Evolutionary conservation across 64 coral and sea anemone genomes (phyloP).

Genomic region (Montipora sp.): DNA sequence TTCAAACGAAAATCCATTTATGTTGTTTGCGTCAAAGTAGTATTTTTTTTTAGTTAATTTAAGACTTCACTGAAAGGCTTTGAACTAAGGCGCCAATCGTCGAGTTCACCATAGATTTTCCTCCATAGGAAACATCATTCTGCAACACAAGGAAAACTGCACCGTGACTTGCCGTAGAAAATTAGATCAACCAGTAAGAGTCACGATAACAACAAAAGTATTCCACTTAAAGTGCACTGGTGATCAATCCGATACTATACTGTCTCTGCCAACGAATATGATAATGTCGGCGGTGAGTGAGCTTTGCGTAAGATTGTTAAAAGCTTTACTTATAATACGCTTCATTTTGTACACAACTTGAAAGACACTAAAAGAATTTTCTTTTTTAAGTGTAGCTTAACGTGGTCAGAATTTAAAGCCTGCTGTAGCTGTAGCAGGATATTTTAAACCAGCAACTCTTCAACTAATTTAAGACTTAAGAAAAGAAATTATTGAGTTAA

Average conservation of each 20-base stretch:
- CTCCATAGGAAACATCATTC: too few species aligned
- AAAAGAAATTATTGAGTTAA: too few species aligned
- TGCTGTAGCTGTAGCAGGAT: not conserved
- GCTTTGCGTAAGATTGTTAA: not conserved
- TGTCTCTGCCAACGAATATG: not conserved
- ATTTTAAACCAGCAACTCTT: too few species aligned
- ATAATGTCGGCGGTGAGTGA: not conserved
- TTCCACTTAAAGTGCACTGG: not conserved
- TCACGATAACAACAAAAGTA: not conserved
- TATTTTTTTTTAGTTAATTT: too few species aligned
- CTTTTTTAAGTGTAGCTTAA: not conserved
- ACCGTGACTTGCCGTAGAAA: not conserved
- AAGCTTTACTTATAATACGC: not conserved
- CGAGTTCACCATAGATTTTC: too few species aligned
- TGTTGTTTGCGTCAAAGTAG: too few species aligned
- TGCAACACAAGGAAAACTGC: too few species aligned
- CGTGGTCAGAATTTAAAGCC: not conserved
- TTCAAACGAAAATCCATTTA: too few species aligned
- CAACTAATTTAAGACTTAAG: too few species aligned
- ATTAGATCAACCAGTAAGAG: not conserved
- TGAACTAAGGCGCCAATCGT: too few species aligned
- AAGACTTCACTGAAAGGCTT: too few species aligned
- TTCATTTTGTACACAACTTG: not conserved
- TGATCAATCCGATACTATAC: not conserved
- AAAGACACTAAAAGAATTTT: not conserved